Evolutionary conservation across 1,140 invertebrate species (phyloP).

Genomic region (Helicorthomorpha holstii): DNA sequence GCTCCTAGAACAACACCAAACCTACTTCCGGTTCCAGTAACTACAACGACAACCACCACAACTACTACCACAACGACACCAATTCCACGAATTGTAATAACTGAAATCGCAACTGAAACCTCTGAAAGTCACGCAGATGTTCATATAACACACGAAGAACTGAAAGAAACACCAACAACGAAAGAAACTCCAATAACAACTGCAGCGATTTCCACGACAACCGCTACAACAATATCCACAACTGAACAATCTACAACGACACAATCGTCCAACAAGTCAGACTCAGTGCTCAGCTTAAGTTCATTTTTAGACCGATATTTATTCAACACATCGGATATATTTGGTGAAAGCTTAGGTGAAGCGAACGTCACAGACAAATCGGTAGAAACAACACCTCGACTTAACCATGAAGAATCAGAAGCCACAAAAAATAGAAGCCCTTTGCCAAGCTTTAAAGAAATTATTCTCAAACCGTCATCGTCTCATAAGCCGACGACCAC

Average conservation of each 20-base stretch:
- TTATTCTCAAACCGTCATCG: background rate
- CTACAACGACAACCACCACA: constrained; percentile 48
- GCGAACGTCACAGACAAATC: too few species aligned
- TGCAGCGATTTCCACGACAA: too few species aligned
- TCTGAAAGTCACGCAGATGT: constrained; percentile 70
- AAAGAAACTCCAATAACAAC: background rate
- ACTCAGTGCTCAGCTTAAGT: too few species aligned
- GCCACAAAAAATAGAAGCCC: too few species aligned
- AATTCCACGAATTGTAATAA: constrained; percentile 46
- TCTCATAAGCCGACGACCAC: background rate
- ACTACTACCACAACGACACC: constrained; percentile 55
- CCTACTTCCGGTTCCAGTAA: constrained; percentile 29
- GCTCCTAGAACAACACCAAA: background rate
- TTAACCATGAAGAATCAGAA: too few species aligned
- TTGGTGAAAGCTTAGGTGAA: too few species aligned
- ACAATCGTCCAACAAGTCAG: too few species aligned
- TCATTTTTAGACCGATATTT: too few species aligned
- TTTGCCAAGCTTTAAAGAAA: background rate
- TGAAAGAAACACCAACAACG: background rate
- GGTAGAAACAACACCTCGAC: too few species aligned
- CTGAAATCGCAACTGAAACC: constrained; percentile 54
- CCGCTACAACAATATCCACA: too few species aligned
- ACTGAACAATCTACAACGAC: too few species aligned
- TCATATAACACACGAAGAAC: constrained; percentile 31
- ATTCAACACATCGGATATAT: too few species aligned